phyloP scores from a whole-genome alignment of 2,113 vertebrate genomes.

The Amblyornis subalaris region DNA sequence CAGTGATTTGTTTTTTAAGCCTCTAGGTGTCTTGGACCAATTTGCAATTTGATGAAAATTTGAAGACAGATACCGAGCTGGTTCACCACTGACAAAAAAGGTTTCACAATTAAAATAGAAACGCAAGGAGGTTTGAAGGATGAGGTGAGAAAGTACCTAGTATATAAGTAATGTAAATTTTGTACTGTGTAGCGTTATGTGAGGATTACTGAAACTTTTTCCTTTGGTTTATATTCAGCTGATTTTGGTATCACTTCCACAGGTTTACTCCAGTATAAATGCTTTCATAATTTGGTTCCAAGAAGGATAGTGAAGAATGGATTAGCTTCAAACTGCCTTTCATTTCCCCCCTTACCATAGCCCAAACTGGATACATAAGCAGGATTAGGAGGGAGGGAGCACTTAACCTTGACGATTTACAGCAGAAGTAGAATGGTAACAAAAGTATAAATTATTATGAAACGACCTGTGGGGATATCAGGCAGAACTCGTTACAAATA shows the following conservation, averaged over 20 bases:
- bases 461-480: not conserved
- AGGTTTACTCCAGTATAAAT: not conserved
- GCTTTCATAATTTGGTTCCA: not conserved
- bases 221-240: not conserved
- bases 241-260: not conserved
- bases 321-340: not conserved
- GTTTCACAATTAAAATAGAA: not conserved
- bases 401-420: conserved; percentile 27
- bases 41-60: not conserved
- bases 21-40: not conserved
- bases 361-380: not conserved
- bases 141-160: not conserved
- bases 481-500: not conserved
- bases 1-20: not conserved
- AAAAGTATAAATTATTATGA: conserved; percentile 45
- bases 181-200: not conserved
- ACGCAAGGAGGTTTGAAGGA: not conserved
- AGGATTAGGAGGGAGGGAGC: not conserved
- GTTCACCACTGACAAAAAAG: not conserved
- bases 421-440: not conserved
- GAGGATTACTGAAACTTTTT: not conserved
- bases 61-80: not conserved
- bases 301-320: not conserved
- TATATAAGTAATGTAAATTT: not conserved
- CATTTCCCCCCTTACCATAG: not conserved